These are phyloP conservation scores for Pseudococcus longispinus DNA, from an alignment of 2,888 invertebrate genomes.

Conservation along the genomic window DNA sequence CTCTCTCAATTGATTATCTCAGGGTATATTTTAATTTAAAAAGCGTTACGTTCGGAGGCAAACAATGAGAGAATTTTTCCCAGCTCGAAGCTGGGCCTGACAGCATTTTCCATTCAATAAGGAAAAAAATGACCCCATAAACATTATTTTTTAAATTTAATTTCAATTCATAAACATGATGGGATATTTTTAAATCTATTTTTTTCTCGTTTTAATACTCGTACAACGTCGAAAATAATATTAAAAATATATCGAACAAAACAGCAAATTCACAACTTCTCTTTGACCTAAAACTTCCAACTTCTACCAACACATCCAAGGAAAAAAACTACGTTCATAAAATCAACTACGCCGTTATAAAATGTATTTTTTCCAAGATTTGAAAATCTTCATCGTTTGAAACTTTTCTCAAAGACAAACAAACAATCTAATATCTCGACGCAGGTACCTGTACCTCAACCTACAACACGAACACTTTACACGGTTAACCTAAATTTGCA, in stretches of 20 bases:
- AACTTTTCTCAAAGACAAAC: not conserved
- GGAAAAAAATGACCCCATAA: not conserved
- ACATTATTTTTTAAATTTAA: not conserved
- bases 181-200: not conserved
- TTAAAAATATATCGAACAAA: not conserved
- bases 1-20: not conserved
- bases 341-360: not conserved
- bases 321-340: not conserved
- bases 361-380: not conserved
- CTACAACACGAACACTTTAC: not conserved
- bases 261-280: not conserved
- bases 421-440: not conserved
- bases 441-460: not conserved
- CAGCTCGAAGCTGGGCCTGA: not conserved
- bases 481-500: not conserved
- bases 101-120: not conserved
- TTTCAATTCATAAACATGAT: not conserved
- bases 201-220: too few species aligned
- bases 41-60: not conserved
- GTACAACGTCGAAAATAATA: not conserved
- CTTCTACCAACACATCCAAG: not conserved
- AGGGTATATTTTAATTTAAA: not conserved
- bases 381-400: not conserved
- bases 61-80: not conserved
- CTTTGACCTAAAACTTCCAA: not conserved